Evolutionary conservation across 2,113 vertebrate genomes (phyloP).

Genomic region (Phycodurus eques): DNA sequence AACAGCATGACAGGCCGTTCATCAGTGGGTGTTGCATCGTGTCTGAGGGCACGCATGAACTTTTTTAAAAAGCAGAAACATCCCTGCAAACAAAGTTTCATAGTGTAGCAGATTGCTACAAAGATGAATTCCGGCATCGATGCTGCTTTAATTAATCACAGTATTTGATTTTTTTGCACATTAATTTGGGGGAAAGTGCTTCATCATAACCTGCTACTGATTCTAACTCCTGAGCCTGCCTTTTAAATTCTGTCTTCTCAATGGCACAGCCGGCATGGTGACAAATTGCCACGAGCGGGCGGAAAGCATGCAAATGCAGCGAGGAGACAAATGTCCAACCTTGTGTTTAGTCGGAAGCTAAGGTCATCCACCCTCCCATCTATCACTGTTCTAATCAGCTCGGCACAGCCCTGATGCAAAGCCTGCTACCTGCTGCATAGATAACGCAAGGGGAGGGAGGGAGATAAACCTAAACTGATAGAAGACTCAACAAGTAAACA

Average conservation of each 20-base stretch:
- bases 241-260: conserved; percentile 30
- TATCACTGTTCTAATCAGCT: conserved; percentile 76
- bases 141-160: conserved; percentile 36
- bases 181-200: conserved; percentile 53
- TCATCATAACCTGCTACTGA: conserved; percentile 56
- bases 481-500: conserved; percentile 72
- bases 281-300: conserved; percentile 69
- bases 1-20: conserved; percentile 87
- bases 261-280: conserved; percentile 50
- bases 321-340: conserved; percentile 73
- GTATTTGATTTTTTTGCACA: conserved; percentile 16
- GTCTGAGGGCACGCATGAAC: conserved; percentile 43
- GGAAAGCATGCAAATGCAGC: conserved; percentile 70
- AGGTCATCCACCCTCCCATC: conserved; percentile 72
- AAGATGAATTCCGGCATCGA: background rate
- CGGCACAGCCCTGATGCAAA: conserved; percentile 56
- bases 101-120: background rate
- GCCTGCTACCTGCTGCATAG: conserved; percentile 64
- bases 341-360: conserved; percentile 75
- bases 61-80: conserved; percentile 3
- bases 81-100: conserved; percentile 3
- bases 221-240: conserved; percentile 14
- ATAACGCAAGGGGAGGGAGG: conserved; percentile 52
- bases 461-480: conserved; percentile 59
- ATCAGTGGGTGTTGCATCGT: conserved; percentile 71